Conservation (phyloP, 2,888 invertebrate species). For the Caenorhabditis sp. region DNA sequence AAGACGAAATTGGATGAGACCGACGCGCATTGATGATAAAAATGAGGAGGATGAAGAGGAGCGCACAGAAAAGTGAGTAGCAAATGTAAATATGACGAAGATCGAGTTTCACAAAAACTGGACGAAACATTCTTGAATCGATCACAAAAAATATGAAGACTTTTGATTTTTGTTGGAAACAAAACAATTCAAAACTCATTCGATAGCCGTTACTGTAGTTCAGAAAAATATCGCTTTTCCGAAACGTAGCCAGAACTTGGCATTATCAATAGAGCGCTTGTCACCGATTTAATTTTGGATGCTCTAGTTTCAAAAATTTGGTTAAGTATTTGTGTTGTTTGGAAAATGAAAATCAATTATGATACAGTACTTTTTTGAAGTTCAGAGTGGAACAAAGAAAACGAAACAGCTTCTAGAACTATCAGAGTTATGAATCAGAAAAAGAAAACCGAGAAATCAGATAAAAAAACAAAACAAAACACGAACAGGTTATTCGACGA, state of each 20-base stretch:
- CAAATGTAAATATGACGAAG: not conserved
- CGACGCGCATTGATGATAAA: not conserved
- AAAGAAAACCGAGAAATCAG: not conserved
- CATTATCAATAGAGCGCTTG: too few relatives aligned
- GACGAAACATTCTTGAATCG: not conserved
- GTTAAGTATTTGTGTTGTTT: too few relatives aligned
- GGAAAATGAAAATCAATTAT: too few relatives aligned
- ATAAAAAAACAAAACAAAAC: not conserved
- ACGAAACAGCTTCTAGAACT: not conserved
- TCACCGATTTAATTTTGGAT: too few relatives aligned
- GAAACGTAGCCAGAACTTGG: too few relatives aligned
- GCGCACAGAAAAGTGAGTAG: not conserved
- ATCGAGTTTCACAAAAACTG: not conserved
- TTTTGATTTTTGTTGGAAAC: too few relatives aligned
- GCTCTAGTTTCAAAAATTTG: too few relatives aligned
- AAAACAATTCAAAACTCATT: too few relatives aligned
- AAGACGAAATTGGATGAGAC: not conserved
- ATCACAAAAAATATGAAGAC: not conserved
- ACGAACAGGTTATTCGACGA: not conserved
- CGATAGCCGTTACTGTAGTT: too few relatives aligned
- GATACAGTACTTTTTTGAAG: too few relatives aligned
- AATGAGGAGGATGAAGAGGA: not conserved
- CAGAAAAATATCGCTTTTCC: too few relatives aligned
- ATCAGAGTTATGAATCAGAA: not conserved
- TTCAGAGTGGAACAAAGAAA: too few relatives aligned